Conservation (phyloP, 1,140 invertebrate species). For the Venturia canescens region DNA sequence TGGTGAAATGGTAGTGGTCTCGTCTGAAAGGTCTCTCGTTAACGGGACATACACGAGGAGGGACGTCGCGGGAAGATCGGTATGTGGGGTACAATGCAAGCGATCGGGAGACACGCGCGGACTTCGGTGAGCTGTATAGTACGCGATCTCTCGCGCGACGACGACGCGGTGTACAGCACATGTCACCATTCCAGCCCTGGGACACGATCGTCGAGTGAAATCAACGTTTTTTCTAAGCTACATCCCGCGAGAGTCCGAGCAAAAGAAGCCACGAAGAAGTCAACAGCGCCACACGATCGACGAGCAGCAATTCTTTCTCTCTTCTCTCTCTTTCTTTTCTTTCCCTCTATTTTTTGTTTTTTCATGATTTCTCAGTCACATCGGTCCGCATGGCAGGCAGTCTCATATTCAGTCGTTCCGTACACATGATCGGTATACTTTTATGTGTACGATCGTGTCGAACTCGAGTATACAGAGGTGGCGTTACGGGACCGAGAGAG, state of each 20-base stretch:
- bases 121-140: conserved; percentile 47
- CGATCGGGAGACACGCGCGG: conserved; percentile 51
- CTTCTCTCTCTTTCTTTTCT: conserved; percentile 34
- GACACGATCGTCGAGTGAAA: conserved; percentile 64
- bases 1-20: conserved; percentile 40
- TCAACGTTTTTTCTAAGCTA: conserved; percentile 70
- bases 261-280: conserved; percentile 52
- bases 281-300: conserved; percentile 36
- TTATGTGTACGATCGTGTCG: conserved; percentile 1
- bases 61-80: conserved; percentile 39
- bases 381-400: conserved; percentile 1
- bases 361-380: conserved; percentile 28
- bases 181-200: conserved; percentile 69
- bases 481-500: conserved; percentile 54
- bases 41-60: conserved; percentile 41
- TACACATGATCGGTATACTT: conserved; percentile 29
- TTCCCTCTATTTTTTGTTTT: conserved; percentile 1
- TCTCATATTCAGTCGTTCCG: conserved; percentile 31
- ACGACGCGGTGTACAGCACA: conserved; percentile 57
- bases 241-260: conserved; percentile 43
- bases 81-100: conserved; percentile 55
- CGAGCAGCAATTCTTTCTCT: conserved; percentile 26
- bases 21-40: conserved; percentile 42
- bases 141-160: conserved; percentile 5
- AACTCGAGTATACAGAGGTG: conserved; percentile 32